Percentiles rank a stretch among this genome's conserved stretches.
Conservation (phyloP, 2,888 invertebrate species). For the Diogma glabrata region DNA sequence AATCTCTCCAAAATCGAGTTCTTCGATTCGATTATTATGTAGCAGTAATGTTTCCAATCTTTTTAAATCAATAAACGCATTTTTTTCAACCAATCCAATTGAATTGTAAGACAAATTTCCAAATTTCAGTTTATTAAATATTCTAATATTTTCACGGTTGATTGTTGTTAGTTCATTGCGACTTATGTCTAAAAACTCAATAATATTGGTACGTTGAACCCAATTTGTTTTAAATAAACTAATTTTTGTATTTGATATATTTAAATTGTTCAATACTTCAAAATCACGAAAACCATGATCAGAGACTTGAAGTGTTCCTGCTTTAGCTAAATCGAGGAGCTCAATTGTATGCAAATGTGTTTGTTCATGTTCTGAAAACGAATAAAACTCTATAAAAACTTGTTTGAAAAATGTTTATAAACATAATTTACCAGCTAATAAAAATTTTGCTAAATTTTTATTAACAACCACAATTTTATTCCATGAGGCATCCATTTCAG, state of each 20-base stretch:
- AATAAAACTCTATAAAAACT: too few relatives aligned
- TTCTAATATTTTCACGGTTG: slow-evolving; percentile 20
- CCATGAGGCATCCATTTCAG: slow-evolving; percentile 18
- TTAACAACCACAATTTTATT: slow-evolving; percentile 19
- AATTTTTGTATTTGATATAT: slow-evolving; percentile 26
- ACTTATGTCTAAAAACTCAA: slow-evolving; percentile 29
- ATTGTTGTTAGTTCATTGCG: slow-evolving; percentile 25
- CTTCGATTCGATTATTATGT: not conserved
- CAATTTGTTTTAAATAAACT: slow-evolving; percentile 20
- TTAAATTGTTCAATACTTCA: slow-evolving; percentile 23
- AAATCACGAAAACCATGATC: slow-evolving; percentile 26
- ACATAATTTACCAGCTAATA: slow-evolving; percentile 17
- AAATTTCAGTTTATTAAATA: slow-evolving; percentile 23
- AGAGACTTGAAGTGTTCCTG: slow-evolving; percentile 21
- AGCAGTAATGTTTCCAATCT: slow-evolving; percentile 20
- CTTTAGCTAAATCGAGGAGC: slow-evolving; percentile 26
- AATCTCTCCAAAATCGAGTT: slow-evolving; percentile 22
- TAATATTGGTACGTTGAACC: slow-evolving; percentile 20
- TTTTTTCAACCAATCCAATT: slow-evolving; percentile 20
- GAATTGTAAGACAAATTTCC: slow-evolving; percentile 29
- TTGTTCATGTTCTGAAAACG: slow-evolving; percentile 17
- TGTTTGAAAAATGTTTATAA: too few relatives aligned
- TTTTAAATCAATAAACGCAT: slow-evolving; percentile 24
- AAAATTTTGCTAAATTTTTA: slow-evolving; percentile 14
- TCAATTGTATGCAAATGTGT: slow-evolving; percentile 17